phyloP scores from a whole-genome alignment of 2,113 vertebrate species.

The Chrysemys picta region DNA sequence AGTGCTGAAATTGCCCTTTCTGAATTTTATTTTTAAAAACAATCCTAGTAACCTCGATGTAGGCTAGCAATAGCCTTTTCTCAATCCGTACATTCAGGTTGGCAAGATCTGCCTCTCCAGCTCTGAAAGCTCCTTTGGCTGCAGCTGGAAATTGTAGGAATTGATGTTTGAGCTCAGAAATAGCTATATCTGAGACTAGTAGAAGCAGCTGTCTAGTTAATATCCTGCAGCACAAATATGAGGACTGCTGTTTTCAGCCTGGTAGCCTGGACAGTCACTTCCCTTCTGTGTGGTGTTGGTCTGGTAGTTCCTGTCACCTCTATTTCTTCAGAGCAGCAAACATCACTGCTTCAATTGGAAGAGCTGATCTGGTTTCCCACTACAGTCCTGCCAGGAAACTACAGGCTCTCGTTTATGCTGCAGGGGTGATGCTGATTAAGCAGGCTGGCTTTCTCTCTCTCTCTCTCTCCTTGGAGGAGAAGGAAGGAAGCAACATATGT shows the following conservation, averaged over 20 bases:
- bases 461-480: neutral
- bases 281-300: accelerated
- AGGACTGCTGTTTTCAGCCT: neutral
- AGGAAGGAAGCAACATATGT: neutral
- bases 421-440: neutral
- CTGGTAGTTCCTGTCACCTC: accelerated
- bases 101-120: neutral
- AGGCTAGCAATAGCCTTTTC: neutral
- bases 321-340: neutral
- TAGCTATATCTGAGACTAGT: neutral
- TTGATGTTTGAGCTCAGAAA: constrained; percentile 9
- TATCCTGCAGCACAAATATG: neutral
- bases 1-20: neutral
- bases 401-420: neutral
- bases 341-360: neutral
- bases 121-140: neutral
- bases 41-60: neutral
- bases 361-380: neutral
- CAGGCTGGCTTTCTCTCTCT: neutral
- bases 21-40: neutral
- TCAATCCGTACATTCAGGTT: neutral
- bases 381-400: neutral
- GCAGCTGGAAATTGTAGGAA: constrained; percentile 39
- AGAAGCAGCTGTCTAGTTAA: neutral
- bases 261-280: neutral